A percentile compares a stretch with the other conserved stretches of the same genome.
phyloP scores from a whole-genome alignment of 2,888 invertebrate genomes.

The Omphaloscelis lunosa region DNA sequence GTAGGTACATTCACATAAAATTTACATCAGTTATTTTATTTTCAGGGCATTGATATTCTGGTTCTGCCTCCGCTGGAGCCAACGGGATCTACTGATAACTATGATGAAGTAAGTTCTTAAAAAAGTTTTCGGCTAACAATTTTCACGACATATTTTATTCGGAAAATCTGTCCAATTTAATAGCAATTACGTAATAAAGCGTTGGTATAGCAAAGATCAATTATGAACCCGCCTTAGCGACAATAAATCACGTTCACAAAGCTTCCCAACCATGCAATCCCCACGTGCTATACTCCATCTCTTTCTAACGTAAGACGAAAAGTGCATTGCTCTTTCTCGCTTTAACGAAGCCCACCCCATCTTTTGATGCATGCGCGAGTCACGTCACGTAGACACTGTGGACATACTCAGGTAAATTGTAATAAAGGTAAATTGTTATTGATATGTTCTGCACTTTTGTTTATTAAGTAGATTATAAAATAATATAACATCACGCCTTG shows the following conservation, averaged over 20 bases:
- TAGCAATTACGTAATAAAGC: no score
- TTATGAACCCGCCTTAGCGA: background rate
- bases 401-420: slow-evolving; percentile 7
- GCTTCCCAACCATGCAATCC: slow-evolving; percentile 56
- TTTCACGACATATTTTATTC: background rate
- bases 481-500: no score
- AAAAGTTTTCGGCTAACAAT: background rate
- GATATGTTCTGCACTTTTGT: no score
- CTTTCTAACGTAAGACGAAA: slow-evolving; percentile 47
- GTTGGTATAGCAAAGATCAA: background rate
- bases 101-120: slow-evolving; percentile 76
- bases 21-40: background rate
- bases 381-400: slow-evolving; percentile 53
- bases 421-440: background rate
- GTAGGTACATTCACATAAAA: background rate
- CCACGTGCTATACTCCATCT: slow-evolving; percentile 71
- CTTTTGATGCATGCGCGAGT: slow-evolving; percentile 25
- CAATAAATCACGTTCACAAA: slow-evolving; percentile 17
- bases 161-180: no score
- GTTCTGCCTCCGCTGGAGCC: slow-evolving; percentile 72
- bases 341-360: slow-evolving; percentile 29
- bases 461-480: no score
- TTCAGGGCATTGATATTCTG: slow-evolving; percentile 79
- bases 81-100: slow-evolving; percentile 64
- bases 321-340: slow-evolving; percentile 57